Base-by-base conservation (phyloP, 2,113 vertebrate genomes). In the Dasyprocta punctata region DNA sequence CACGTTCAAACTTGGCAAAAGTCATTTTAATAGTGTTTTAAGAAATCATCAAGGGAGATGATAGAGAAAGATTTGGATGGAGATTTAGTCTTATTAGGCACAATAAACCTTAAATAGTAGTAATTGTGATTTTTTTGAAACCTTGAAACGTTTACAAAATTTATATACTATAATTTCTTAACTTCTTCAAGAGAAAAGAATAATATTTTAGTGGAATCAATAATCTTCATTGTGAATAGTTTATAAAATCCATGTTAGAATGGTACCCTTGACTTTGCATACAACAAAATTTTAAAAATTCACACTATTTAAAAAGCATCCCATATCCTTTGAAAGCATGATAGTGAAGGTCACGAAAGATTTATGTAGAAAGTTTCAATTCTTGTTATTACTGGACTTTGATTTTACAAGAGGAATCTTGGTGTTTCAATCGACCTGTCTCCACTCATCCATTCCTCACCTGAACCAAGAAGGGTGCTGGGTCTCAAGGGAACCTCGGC, bases 401-500 rank as follows among this genome's bases (percentile, higher is more conserved):
- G 67, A 33, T 85, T 75, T 95, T 9, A 67, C n/a, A 36, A 92
- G 22, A n/a, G 9, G 20, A 10, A 41, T 41, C 19, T 24, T 3
- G 9, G 22, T 9, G 1, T 11, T 73, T 22, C 1, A 73, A 20
- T 12, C 4, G 0, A 16, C 9, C 69, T 10, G 19, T n/a, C 38
- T 73, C n/a, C n/a, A 22, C 9, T 26, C 38, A 10, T 73, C 11
- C 19, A 41, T 22, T 12, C 20, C 38, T 67, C 33, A 6, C 33
- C 30, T 33, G 63, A 28, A 10, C 26, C 60, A 61, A 28, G 60
- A 61, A 28, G 60, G 24, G 26, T 61, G 56, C 20, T n/a, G 36
- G 3, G 16, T 6, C n/a, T 12, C 36, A n/a, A 2, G 67, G 60
- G 67, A 38, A 7, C 67, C 67, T n/a, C 6, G 17, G 67, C 36